Evolutionary conservation across 2,888 invertebrate genomes (phyloP).

Genomic region (Alsophila aescularia): DNA sequence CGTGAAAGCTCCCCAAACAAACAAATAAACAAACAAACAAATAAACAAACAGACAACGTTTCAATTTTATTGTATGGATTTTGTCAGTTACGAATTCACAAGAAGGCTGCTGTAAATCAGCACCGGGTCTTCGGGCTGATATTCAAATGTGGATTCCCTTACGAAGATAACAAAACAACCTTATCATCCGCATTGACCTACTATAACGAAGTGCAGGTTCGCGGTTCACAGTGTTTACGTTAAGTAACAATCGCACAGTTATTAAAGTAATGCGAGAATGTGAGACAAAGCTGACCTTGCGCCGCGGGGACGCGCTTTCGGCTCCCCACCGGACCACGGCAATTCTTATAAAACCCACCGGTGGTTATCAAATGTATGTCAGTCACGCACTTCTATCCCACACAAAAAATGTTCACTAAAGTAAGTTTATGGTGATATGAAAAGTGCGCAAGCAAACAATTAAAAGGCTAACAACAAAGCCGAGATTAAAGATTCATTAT

Average conservation of each 20-base stretch:
- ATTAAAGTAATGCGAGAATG: constrained; percentile 72
- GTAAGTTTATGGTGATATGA: constrained; percentile 63
- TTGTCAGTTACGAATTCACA: no score
- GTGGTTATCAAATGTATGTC: constrained; percentile 71
- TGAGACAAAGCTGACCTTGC: constrained; percentile 79
- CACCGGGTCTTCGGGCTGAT: no score
- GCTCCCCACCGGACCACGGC: constrained; percentile 73
- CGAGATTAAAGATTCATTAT: neutral
- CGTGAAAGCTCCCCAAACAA: no score
- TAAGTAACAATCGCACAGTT: constrained; percentile 72
- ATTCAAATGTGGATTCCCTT: no score
- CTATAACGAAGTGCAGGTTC: constrained; percentile 58
- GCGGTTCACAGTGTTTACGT: constrained; percentile 72
- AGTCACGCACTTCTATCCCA: constrained; percentile 73
- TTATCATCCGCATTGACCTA: constrained; percentile 63
- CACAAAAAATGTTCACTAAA: constrained; percentile 78
- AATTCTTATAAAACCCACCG: constrained; percentile 81
- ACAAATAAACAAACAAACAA: no score
- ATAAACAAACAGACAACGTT: no score
- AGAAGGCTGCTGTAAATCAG: no score
- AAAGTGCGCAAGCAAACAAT: constrained; percentile 31
- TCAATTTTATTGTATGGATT: no score
- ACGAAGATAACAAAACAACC: constrained; percentile 49
- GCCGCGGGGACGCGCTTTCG: constrained; percentile 65
- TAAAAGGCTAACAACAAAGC: neutral